These are phyloP conservation scores for Limosa lapponica DNA, from an alignment of 2,797 vertebrate species.

Conservation along the genomic window DNA sequence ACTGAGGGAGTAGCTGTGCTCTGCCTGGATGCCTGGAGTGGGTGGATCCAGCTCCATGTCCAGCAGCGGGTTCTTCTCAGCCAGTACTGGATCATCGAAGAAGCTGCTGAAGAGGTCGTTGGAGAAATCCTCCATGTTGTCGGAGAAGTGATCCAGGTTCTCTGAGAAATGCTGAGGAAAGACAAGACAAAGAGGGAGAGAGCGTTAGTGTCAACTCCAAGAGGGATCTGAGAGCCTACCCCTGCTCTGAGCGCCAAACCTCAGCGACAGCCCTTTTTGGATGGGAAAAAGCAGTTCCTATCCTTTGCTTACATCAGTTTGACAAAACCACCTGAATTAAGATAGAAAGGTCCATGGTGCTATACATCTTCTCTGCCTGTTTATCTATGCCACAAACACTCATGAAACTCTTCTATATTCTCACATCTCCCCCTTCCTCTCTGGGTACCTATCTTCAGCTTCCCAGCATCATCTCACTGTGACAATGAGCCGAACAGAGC, in stretches of 20 bases:
- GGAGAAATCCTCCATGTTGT: constrained; percentile 99
- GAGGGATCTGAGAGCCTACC: neutral
- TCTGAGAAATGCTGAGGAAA: constrained; percentile 78
- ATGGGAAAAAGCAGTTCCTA: neutral
- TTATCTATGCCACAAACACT: neutral
- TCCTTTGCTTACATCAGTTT: neutral
- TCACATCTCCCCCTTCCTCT: neutral
- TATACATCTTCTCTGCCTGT: neutral
- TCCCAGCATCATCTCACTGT: neutral
- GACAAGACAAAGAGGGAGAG: neutral
- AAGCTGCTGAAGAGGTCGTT: constrained; percentile 97
- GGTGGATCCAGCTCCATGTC: constrained; percentile 93
- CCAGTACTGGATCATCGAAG: constrained; percentile 94
- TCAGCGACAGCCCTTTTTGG: neutral
- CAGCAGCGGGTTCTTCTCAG: constrained; percentile 90
- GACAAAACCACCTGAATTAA: neutral
- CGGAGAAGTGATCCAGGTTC: constrained; percentile 91
- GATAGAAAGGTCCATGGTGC: neutral
- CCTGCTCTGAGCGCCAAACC: neutral
- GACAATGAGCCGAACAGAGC: neutral
- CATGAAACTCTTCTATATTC: neutral
- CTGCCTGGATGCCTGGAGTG: constrained; percentile 93
- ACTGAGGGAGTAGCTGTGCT: constrained; percentile 98
- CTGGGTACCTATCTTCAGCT: neutral
- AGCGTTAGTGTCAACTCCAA: neutral